Base-by-base conservation (phyloP, 2,113 vertebrate species). In the Lanius collurio region DNA sequence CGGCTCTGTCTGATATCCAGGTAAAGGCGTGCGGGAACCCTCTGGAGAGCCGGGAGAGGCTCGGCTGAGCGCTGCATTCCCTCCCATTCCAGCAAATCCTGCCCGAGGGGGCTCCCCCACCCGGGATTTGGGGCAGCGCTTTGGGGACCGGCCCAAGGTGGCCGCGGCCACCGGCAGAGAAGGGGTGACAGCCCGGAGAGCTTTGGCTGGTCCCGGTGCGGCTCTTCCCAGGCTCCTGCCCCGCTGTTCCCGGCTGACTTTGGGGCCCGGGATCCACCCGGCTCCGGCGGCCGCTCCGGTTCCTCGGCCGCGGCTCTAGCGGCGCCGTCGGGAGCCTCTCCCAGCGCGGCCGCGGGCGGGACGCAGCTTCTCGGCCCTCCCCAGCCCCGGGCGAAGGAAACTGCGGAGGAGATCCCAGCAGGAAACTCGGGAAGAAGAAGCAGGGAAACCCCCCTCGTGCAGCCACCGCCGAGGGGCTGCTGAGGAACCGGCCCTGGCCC, bases 11-110 rank as follows among this genome's bases (percentile, higher is more conserved):
- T 3, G 93, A 96, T 6, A 1, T 0, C 1, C 90, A 96, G 95
- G 95, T 96, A 86, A 56, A 5, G 50, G 57, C 1, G 8, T 5
- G 27, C 3, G 39, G 80, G 46, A 24, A 2, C 6, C 6, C 37
- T n/a, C 39, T 3, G 62, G 71, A 31, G 47, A 10, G 2, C 64
- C 5, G 42, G 71, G 42, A 15, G 24, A 10, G 65, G 11, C 6
- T 2, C 69, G 7, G 67, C 82, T 2, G 2, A 27, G 8, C 5
- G 4, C 42, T 6, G 35, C 41, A 0, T 37, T n/a, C n/a, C n/a
- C n/a, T 57, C 35, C 52, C 24, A 0, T 4, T 4, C 31, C 75
- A 2, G 1, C 20, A 22, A 18, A 31, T 4, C 23, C n/a, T 3
- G 39, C 42, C 73, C 4, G 9, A 11, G 90, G 50, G 49, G 47